A percentile compares a stretch with the other conserved stretches of the same genome.
These are phyloP conservation scores for Leptogaster cylindrica DNA, from an alignment of 2,888 invertebrate genomes.

Conservation along the genomic window DNA sequence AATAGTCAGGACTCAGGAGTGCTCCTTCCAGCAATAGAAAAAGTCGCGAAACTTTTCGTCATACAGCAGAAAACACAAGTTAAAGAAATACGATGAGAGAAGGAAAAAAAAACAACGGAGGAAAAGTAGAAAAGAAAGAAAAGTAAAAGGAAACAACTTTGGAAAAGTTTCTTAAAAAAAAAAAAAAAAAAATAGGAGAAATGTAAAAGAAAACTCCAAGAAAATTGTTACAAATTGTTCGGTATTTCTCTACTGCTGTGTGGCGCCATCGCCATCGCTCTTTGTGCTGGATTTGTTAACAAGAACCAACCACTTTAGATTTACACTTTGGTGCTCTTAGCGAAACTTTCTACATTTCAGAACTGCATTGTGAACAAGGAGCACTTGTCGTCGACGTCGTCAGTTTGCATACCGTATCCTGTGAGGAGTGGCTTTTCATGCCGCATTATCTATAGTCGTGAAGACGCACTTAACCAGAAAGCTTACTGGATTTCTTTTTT, in stretches of 20 bases:
- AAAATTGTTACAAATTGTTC: slow-evolving; percentile 39
- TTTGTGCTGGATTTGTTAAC: slow-evolving; percentile 35
- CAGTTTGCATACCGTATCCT: not conserved
- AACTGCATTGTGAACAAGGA: not conserved
- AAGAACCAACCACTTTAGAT: slow-evolving; percentile 38
- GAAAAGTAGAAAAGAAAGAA: not conserved
- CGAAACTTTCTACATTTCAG: slow-evolving; percentile 13
- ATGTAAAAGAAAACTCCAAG: slow-evolving; percentile 7
- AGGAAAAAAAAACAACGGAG: not conserved
- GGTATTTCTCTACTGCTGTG: slow-evolving; percentile 4
- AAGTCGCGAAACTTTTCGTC: slow-evolving; percentile 21
- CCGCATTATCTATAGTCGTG: too few relatives aligned
- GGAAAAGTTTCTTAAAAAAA: slow-evolving; percentile 1
- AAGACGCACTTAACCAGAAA: too few relatives aligned
- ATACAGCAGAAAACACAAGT: slow-evolving; percentile 22
- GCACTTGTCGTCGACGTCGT: not conserved
- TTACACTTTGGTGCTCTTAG: slow-evolving; percentile 24
- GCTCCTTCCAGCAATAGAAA: not conserved
- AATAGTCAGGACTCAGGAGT: not conserved
- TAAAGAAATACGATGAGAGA: not conserved
- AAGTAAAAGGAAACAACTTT: not conserved
- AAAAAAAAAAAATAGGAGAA: not conserved
- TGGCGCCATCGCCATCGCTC: not conserved
- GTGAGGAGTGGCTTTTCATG: not conserved
- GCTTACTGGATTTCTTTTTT: too few relatives aligned